Evolutionary conservation across 2,888 invertebrate species (phyloP).

Genomic region (Leptinotarsa peninsularis): DNA sequence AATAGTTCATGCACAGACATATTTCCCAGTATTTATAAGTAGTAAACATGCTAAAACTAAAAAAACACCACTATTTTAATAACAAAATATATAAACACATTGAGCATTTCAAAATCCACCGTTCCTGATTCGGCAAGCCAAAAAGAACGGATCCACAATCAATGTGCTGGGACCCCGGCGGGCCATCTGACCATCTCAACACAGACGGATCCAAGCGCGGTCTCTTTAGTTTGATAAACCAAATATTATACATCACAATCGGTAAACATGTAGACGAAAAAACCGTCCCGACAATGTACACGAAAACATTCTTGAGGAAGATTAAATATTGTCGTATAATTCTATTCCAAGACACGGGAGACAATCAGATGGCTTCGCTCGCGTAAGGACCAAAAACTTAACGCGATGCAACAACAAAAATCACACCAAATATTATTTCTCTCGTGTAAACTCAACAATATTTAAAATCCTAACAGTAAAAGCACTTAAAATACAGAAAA

Average conservation of each 20-base stretch:
- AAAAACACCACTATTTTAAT: conserved; percentile 41
- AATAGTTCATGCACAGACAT: conserved; percentile 45
- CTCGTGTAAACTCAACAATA: conserved; percentile 43
- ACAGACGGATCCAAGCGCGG: background rate
- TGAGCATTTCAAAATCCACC: conserved; percentile 49
- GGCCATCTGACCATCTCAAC: conserved; percentile 22
- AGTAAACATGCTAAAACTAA: conserved; percentile 41
- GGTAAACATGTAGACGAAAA: background rate
- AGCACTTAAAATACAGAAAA: conserved; percentile 43
- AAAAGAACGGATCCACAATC: conserved; percentile 1
- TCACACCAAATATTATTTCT: conserved; percentile 36
- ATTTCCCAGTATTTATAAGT: conserved; percentile 35
- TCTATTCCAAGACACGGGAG: background rate
- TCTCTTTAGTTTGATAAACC: no score
- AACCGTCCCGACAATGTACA: background rate
- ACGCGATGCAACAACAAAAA: conserved; percentile 29
- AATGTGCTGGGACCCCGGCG: conserved; percentile 20
- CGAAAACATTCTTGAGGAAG: no score
- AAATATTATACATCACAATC: no score
- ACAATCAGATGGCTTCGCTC: conserved; percentile 13
- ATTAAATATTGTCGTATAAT: no score
- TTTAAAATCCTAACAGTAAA: conserved; percentile 47
- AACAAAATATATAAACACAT: conserved; percentile 46
- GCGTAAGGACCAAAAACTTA: conserved; percentile 18
- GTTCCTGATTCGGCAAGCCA: conserved; percentile 34